A percentile compares a stretch with the other conserved stretches of the same genome.
Evolutionary conservation across 2,888 invertebrate genomes (phyloP).

Genomic region (Junonia oenone): DNA sequence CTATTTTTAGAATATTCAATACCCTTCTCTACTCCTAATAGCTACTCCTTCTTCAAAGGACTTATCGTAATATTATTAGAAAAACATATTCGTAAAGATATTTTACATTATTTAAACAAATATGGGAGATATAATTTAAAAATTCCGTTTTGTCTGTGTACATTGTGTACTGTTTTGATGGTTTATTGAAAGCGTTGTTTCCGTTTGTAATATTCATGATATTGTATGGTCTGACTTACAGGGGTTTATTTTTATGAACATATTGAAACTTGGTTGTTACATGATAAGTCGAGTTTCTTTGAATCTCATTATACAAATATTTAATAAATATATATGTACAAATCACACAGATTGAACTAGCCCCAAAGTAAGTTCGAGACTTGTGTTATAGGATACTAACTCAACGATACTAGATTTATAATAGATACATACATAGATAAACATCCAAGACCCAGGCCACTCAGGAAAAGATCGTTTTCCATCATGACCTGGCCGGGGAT

Average conservation of each 20-base stretch:
- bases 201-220: constrained; percentile 31
- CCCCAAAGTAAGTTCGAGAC: too few species aligned
- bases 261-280: too few species aligned
- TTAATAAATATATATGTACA: too few species aligned
- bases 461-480: too few species aligned
- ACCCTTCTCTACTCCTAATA: neutral
- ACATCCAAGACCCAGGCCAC: too few species aligned
- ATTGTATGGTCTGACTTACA: constrained; percentile 12
- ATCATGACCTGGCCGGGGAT: too few species aligned
- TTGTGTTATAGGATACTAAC: too few species aligned
- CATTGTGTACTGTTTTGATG: constrained; percentile 25
- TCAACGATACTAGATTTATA: too few species aligned
- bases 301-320: too few species aligned
- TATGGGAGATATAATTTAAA: constrained; percentile 5
- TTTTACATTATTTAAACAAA: neutral
- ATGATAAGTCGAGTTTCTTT: too few species aligned
- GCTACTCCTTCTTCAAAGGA: neutral
- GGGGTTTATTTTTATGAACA: constrained; percentile 1
- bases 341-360: too few species aligned
- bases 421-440: too few species aligned
- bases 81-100: neutral
- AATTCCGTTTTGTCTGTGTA: constrained; percentile 26
- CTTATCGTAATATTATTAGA: neutral
- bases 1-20: neutral
- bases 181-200: constrained; percentile 31